phyloP scores from a whole-genome alignment of 2,888 invertebrate species.

The Aleiodes testaceus region DNA sequence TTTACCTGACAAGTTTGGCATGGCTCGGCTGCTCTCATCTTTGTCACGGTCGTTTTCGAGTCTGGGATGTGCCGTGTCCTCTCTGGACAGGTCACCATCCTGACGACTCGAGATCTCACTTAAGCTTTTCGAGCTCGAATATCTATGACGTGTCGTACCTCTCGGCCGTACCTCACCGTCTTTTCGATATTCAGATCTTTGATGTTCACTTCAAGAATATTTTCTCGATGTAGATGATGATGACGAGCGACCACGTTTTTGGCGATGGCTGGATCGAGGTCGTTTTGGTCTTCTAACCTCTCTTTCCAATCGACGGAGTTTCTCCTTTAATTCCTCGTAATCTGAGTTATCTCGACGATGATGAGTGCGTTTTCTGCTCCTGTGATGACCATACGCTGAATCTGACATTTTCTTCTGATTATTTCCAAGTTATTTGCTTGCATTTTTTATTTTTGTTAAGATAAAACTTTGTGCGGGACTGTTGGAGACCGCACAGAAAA shows the following conservation, averaged over 20 bases:
- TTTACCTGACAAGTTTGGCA: background rate
- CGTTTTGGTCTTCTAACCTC: no score
- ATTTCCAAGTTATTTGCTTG: no score
- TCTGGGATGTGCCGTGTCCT: background rate
- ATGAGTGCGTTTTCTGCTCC: no score
- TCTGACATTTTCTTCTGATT: no score
- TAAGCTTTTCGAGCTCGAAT: background rate
- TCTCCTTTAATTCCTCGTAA: no score
- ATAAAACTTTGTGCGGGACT: background rate
- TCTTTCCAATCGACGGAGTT: no score
- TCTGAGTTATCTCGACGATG: no score
- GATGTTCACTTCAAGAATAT: background rate
- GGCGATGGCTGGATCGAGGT: no score
- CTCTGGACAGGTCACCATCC: background rate
- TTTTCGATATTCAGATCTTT: background rate
- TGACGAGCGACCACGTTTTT: no score
- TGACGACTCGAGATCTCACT: background rate
- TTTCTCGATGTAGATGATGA: background rate
- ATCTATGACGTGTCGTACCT: constrained; percentile 12
- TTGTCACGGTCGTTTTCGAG: no score
- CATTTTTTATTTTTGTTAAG: background rate
- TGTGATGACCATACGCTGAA: no score
- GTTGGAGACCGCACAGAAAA: constrained; percentile 11
- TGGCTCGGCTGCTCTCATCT: no score
- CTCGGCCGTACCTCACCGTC: constrained; percentile 12